These are phyloP conservation scores for Trinorchestia longiramus DNA, from an alignment of 1,140 invertebrate genomes.

Conservation along the genomic window DNA sequence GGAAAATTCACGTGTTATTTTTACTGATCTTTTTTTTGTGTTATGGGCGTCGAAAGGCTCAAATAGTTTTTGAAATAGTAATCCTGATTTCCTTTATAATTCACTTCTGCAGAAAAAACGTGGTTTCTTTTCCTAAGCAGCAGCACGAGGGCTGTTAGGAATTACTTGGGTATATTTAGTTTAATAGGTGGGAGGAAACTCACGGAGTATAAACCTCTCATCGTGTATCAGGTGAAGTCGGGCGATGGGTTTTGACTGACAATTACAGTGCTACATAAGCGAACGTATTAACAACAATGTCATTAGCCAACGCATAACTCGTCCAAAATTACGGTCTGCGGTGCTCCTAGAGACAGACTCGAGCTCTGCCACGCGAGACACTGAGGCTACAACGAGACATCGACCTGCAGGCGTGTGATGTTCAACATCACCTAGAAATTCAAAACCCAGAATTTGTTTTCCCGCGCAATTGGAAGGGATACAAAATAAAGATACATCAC, in stretches of 20 bases:
- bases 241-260: neutral
- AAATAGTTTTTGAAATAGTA: too few species aligned
- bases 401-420: too few species aligned
- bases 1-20: too few species aligned
- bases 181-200: neutral
- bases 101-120: too few species aligned
- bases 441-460: too few species aligned
- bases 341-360: neutral
- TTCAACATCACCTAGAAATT: too few species aligned
- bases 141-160: neutral
- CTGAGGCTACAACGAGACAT: too few species aligned
- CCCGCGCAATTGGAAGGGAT: too few species aligned
- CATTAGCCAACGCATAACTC: neutral
- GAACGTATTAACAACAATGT: constrained; percentile 44
- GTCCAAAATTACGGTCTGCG: neutral
- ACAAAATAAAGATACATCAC: too few species aligned
- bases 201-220: neutral
- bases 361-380: neutral
- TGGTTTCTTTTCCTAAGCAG: neutral
- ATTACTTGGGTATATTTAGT: neutral
- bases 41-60: too few species aligned
- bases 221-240: neutral
- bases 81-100: too few species aligned
- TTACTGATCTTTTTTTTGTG: too few species aligned
- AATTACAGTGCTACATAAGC: constrained; percentile 22